These are phyloP conservation scores for Gadopsis bispinosus DNA, from an alignment of 2,797 vertebrate genomes.

Conservation along the genomic window DNA sequence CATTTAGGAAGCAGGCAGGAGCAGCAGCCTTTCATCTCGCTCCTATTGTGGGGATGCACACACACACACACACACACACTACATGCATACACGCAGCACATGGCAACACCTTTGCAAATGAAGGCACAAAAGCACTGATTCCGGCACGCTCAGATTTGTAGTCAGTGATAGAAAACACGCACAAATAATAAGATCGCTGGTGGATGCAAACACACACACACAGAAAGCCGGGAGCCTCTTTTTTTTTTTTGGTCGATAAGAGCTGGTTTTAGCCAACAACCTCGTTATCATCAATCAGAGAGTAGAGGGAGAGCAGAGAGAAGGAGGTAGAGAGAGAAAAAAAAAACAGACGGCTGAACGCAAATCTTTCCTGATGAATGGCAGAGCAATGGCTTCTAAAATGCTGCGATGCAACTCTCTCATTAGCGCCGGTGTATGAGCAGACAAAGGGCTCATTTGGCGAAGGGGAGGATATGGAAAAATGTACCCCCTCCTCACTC, in stretches of 20 bases:
- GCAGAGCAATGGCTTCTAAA: constrained; percentile 56
- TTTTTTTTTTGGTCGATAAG: constrained; percentile 62
- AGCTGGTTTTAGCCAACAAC: constrained; percentile 55
- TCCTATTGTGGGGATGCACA: constrained; percentile 23
- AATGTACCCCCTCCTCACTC: constrained; percentile 7
- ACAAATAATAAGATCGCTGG: neutral
- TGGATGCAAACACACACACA: neutral
- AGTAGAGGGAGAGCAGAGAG: constrained; percentile 22
- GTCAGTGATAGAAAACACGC: constrained; percentile 23
- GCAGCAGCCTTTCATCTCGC: constrained; percentile 60
- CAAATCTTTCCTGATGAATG: constrained; percentile 65
- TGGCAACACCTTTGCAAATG: constrained; percentile 3
- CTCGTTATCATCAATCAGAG: constrained; percentile 62
- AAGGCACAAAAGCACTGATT: constrained; percentile 1
- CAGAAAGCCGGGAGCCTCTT: constrained; percentile 51
- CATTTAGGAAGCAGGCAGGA: constrained; percentile 49
- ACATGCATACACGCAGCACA: constrained; percentile 6
- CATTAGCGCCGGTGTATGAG: constrained; percentile 57
- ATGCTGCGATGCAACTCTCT: constrained; percentile 54
- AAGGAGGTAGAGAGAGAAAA: constrained; percentile 13
- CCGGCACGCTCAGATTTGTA: constrained; percentile 1
- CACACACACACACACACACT: constrained; percentile 5
- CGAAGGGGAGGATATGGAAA: constrained; percentile 46
- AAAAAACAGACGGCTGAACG: constrained; percentile 26
- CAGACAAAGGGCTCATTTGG: constrained; percentile 65